These are phyloP conservation scores for Xyrichtys novacula DNA, from an alignment of 2,797 vertebrate species.

Conservation along the genomic window DNA sequence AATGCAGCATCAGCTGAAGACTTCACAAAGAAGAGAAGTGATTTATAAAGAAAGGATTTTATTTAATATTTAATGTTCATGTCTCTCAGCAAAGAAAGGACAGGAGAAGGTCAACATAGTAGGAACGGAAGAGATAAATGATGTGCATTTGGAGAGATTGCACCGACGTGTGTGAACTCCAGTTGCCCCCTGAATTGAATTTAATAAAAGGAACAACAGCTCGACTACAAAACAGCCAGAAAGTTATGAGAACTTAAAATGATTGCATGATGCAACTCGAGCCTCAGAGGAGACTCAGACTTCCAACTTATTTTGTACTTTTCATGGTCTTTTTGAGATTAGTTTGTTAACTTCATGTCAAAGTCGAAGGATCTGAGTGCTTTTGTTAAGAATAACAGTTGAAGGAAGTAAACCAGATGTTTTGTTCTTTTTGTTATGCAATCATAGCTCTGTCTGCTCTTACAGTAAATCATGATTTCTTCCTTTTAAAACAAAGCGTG, in stretches of 20 bases:
- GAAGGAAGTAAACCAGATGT: background rate
- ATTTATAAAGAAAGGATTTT: constrained; percentile 36
- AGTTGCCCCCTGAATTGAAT: constrained; percentile 1
- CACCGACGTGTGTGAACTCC: constrained; percentile 28
- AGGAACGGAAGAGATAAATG: constrained; percentile 18
- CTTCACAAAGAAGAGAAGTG: constrained; percentile 23
- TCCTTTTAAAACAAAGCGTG: background rate
- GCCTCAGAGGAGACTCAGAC: background rate
- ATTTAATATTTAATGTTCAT: constrained; percentile 35
- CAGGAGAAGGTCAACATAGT: constrained; percentile 4
- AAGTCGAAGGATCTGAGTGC: background rate
- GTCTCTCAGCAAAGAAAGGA: constrained; percentile 23
- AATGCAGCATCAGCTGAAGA: constrained; percentile 37
- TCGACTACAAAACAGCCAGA: background rate
- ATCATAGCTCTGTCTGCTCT: background rate
- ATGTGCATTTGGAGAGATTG: constrained; percentile 4
- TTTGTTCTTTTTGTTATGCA: background rate
- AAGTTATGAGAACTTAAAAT: constrained; percentile 5
- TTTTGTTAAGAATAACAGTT: background rate
- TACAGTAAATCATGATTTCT: background rate
- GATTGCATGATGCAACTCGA: background rate
- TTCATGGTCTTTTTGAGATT: background rate
- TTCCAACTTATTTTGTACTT: constrained; percentile 14
- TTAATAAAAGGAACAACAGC: background rate
- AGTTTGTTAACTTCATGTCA: background rate